phyloP scores from a whole-genome alignment of 2,888 invertebrate species.

The Sclerodermus sp. region DNA sequence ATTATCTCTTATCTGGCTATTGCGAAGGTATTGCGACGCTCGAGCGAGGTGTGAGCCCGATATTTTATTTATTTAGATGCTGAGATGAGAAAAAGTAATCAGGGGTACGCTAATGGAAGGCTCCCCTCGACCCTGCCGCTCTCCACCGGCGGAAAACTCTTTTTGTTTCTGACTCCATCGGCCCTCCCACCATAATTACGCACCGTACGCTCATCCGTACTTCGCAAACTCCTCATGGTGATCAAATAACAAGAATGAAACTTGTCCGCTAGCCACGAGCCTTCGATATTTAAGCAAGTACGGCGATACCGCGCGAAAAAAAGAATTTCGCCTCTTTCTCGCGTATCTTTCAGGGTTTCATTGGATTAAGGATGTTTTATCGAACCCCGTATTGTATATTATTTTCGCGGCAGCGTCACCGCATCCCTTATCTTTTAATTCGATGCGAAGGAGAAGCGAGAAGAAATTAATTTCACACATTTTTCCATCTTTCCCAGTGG shows the following conservation, averaged over 20 bases:
- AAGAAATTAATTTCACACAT: conserved; percentile 33
- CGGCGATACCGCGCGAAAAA: not conserved
- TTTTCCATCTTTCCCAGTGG: conserved; percentile 15
- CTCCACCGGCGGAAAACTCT: conserved; percentile 14
- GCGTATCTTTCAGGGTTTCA: no score
- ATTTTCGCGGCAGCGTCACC: no score
- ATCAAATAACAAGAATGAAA: conserved; percentile 54
- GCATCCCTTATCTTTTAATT: no score
- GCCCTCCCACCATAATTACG: conserved; percentile 34
- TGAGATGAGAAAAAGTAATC: conserved; percentile 56
- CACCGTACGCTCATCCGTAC: conserved; percentile 13
- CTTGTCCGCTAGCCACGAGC: conserved; percentile 36
- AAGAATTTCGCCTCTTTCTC: not conserved
- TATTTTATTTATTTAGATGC: conserved; percentile 58
- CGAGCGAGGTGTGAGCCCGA: conserved; percentile 44
- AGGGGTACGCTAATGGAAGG: conserved; percentile 55
- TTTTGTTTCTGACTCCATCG: conserved; percentile 6
- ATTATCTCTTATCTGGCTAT: conserved; percentile 51
- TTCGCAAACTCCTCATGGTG: no score
- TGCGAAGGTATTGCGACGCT: conserved; percentile 37
- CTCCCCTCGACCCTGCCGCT: conserved; percentile 11
- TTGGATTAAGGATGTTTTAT: no score
- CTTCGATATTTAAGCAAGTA: conserved; percentile 33
- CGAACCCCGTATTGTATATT: no score
- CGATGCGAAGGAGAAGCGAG: not conserved